phyloP scores from a whole-genome alignment of 2,113 vertebrate species.

The Ahaetulla prasina region DNA sequence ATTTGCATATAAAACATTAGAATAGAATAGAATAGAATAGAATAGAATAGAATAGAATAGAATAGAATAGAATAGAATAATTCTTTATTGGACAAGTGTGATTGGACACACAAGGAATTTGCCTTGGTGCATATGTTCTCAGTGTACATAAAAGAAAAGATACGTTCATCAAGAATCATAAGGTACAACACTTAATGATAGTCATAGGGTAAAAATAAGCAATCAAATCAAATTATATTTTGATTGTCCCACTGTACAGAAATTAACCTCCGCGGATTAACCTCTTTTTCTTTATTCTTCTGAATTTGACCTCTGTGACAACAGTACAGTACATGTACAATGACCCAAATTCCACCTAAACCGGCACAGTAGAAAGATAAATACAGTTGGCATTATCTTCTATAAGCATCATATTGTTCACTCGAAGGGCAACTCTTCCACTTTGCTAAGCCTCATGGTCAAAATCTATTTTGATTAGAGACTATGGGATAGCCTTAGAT shows the following conservation, averaged over 20 bases:
- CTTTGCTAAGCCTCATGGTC: background rate
- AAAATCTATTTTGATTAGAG: background rate
- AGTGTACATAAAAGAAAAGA: no score
- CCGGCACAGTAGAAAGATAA: slow-evolving; percentile 9
- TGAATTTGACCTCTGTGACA: slow-evolving; percentile 19
- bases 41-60: no score
- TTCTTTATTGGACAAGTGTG: no score
- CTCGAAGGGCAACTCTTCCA: background rate
- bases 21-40: no score
- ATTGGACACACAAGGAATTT: no score
- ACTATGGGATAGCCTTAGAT: background rate
- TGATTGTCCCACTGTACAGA: slow-evolving; percentile 47
- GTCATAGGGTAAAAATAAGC: no score
- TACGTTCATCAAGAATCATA: no score
- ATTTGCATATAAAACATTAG: slow-evolving; percentile 29
- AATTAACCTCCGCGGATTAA: slow-evolving; percentile 34
- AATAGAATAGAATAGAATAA: no score
- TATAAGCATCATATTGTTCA: background rate
- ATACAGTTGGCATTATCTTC: background rate
- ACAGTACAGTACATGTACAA: background rate
- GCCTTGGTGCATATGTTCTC: no score
- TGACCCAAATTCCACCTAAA: slow-evolving; percentile 38
- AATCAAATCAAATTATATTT: slow-evolving; percentile 20
- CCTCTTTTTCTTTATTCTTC: slow-evolving; percentile 13
- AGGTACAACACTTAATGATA: no score